Conservation (phyloP, 2,797 vertebrate species). For the Cyprinella venusta region DNA sequence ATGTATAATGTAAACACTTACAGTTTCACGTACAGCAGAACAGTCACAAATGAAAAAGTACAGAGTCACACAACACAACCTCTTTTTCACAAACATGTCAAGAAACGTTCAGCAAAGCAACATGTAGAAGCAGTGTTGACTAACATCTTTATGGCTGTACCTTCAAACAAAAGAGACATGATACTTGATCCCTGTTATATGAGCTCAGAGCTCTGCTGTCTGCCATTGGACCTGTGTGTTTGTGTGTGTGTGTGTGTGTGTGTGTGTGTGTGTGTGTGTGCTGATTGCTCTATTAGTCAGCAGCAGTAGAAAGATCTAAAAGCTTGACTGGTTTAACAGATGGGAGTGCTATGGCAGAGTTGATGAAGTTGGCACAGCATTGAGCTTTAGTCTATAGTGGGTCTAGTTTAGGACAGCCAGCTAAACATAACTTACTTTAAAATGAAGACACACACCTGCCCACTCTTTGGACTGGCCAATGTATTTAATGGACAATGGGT, state of each 20-base stretch:
- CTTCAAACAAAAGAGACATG: conserved; percentile 55
- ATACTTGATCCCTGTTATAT: conserved; percentile 59
- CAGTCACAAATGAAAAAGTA: neutral
- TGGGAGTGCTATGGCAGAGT: conserved; percentile 42
- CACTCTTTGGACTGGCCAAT: neutral
- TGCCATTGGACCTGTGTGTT: conserved; percentile 49
- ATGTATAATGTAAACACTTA: conserved; percentile 40
- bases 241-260: conserved; percentile 16
- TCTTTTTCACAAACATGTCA: conserved; percentile 36
- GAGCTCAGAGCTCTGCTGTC: conserved; percentile 50
- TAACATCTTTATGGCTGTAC: conserved; percentile 51
- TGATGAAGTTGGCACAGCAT: conserved; percentile 44
- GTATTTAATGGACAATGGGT: neutral
- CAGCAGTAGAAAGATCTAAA: conserved; percentile 54
- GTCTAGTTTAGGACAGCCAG: conserved; percentile 38
- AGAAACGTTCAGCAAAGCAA: conserved; percentile 47
- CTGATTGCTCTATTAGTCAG: conserved; percentile 16
- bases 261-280: conserved; percentile 1
- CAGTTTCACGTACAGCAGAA: conserved; percentile 33
- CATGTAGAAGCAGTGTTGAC: conserved; percentile 38
- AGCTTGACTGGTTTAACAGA: conserved; percentile 53
- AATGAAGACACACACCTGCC: conserved; percentile 9
- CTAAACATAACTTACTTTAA: conserved; percentile 39
- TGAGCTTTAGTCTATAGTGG: conserved; percentile 28
- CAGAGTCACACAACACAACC: neutral